Conservation (phyloP, 2,888 invertebrate genomes). For the Gandaritis pyraliata region DNA sequence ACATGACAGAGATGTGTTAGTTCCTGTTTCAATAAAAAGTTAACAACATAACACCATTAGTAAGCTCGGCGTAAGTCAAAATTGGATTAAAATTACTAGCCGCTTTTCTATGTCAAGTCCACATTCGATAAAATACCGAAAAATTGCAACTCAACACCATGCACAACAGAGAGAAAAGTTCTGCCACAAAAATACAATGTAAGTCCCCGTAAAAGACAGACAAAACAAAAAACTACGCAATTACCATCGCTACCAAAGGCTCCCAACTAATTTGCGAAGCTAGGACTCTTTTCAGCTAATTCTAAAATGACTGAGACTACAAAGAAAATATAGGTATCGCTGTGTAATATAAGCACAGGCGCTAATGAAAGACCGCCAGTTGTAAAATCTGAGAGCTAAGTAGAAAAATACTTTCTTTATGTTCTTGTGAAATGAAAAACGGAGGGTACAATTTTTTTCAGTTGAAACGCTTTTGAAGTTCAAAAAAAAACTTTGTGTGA, state of each 20-base stretch:
- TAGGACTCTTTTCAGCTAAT: conserved; percentile 26
- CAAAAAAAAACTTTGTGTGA: background rate
- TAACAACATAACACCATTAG: no score
- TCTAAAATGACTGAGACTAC: conserved; percentile 19
- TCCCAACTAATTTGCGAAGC: conserved; percentile 24
- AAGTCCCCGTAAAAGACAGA: background rate
- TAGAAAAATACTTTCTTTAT: background rate
- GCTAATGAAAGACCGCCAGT: conserved; percentile 32
- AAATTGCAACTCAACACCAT: no score
- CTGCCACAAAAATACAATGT: background rate
- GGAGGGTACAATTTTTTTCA: no score
- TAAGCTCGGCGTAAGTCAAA: no score
- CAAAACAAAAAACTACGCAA: conserved; percentile 14
- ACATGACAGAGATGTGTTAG: no score
- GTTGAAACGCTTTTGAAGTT: background rate
- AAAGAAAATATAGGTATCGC: conserved; percentile 17
- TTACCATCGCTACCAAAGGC: conserved; percentile 19
- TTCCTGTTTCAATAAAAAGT: no score
- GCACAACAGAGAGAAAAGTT: background rate
- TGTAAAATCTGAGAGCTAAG: conserved; percentile 34
- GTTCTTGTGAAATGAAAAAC: background rate
- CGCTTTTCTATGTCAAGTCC: no score
- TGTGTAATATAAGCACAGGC: conserved; percentile 21
- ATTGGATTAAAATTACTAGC: no score
- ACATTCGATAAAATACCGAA: no score